These are phyloP conservation scores for Mactra quadrangularis DNA, from an alignment of 1,140 invertebrate species.

Conservation along the genomic window DNA sequence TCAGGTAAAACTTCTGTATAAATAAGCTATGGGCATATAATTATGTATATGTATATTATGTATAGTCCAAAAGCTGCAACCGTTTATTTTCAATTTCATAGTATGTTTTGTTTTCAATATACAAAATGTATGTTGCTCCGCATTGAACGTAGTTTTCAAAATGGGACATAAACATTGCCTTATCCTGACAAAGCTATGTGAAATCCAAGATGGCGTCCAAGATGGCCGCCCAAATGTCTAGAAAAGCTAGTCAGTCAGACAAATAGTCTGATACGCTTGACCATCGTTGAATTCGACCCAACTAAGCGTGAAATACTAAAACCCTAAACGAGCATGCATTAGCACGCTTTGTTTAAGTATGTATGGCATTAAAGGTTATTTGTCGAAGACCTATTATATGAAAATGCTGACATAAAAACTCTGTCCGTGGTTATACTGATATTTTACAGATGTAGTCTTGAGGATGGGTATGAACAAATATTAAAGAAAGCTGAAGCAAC, in stretches of 20 bases:
- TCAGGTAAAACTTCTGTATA: background rate
- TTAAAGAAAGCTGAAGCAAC: constrained; percentile 25
- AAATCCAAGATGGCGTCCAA: no score
- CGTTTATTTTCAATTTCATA: no score
- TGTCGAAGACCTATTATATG: background rate
- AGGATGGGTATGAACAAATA: constrained; percentile 14
- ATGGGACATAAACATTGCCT: no score
- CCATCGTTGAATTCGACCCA: background rate
- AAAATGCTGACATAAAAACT: background rate
- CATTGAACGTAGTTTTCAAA: no score
- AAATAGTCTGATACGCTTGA: background rate
- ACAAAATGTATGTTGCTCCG: background rate
- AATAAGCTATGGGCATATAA: background rate
- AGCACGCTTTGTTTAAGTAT: background rate
- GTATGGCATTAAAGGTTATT: background rate
- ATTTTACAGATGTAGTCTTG: background rate
- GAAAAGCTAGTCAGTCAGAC: background rate
- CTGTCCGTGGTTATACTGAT: background rate
- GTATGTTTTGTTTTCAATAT: background rate
- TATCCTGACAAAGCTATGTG: background rate
- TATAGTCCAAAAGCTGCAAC: background rate
- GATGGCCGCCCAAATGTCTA: no score
- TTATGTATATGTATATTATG: background rate
- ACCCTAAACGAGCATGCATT: background rate
- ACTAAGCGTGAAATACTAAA: background rate